Evolutionary conservation across 2,797 vertebrate species (phyloP), one percentile per base, ranked within the genome.

Genomic region (Schizopygopsis malacanthus): DNA sequence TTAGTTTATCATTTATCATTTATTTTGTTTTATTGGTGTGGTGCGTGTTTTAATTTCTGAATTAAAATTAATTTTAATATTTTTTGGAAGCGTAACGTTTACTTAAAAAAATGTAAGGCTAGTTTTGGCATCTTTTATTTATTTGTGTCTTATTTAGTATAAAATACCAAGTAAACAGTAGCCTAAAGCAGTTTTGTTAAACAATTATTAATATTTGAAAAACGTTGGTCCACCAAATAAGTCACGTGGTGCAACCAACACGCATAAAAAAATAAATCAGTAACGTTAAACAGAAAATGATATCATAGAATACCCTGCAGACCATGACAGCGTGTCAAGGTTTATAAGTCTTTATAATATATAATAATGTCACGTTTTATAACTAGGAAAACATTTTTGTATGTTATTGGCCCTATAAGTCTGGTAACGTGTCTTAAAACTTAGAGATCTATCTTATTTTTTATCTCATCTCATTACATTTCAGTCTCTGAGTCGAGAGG

Each of bases 401-500:
- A 25, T 45, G n/a, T 72, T 25, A 25, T 4, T 72, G 70, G 47
- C 22, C 6, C 70, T 72, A 13, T n/a, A 73, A 33, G 15, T 50
- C 43, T 28, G 25, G 25, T 28, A 59, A 18, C 37, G 41, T 33
- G 6, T 22, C 13, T 25, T 79, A 25, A 61, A 39, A 61, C 9
- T 45, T 39, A 6, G 11, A 33, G 22, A 61, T 37, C 15, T 28
- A 15, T 15, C 39, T 45, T 16, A n/a, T 70, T 18, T 20, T 3
- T 28, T 28, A 71, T 71, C 11, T 67, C 2, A 8, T 81, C 54
- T 45, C 11, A 37, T 72, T 18, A 33, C 87, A 91, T 92, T 86
- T 22, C 88, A 99, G 98, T 92, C 89, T 5, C 87, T 92, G 61
- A 90, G 91, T 85, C 93, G 8, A 87, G 93, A 96, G 37, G 84